These are phyloP conservation scores for Rhinichthys klamathensis DNA, from an alignment of 2,113 vertebrate genomes.

Conservation along the genomic window DNA sequence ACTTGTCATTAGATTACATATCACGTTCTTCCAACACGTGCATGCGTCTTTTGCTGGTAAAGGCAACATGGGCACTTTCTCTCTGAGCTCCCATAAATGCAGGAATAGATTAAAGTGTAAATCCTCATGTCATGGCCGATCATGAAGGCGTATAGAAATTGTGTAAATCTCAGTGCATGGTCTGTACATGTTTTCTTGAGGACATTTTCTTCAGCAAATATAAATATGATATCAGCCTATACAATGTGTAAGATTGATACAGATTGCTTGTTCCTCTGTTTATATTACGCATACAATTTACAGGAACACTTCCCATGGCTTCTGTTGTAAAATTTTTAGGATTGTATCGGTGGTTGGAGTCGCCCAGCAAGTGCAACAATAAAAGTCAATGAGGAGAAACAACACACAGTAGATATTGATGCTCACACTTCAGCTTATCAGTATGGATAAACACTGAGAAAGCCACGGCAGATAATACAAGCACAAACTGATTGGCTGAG, in stretches of 20 bases:
- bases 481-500: constrained; percentile 54
- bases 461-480: constrained; percentile 64
- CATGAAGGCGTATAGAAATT: not conserved
- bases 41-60: not conserved
- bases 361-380: constrained; percentile 54
- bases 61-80: not conserved
- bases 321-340: constrained; percentile 47
- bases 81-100: not conserved
- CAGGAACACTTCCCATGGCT: constrained; percentile 40
- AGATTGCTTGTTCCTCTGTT: not conserved
- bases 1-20: not conserved
- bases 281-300: not conserved
- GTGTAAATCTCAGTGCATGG: not conserved
- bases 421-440: constrained; percentile 61
- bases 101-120: constrained; percentile 6
- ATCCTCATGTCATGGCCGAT: not conserved
- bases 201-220: constrained; percentile 3
- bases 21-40: not conserved
- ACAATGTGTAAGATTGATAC: not conserved
- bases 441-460: constrained; percentile 66
- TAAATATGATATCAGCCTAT: constrained; percentile 4
- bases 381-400: constrained; percentile 75
- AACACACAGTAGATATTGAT: constrained; percentile 66
- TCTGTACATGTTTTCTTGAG: not conserved
- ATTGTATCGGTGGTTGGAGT: constrained; percentile 13